These are phyloP conservation scores for Zosterops japonicus DNA, from an alignment of 2,113 vertebrate species.

Conservation along the genomic window DNA sequence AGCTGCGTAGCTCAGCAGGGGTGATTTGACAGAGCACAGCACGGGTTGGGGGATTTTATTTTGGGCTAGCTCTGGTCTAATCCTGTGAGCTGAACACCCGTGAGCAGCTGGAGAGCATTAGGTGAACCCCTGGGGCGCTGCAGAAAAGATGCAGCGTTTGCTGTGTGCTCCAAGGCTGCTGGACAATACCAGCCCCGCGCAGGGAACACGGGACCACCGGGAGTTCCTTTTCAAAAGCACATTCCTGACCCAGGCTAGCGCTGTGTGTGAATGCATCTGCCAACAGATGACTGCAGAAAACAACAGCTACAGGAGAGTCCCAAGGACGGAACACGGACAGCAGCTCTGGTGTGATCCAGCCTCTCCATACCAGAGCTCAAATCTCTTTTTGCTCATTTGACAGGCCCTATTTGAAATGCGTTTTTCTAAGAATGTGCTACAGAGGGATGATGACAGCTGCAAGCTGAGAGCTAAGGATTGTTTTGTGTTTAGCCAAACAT, in stretches of 20 bases:
- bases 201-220: background rate
- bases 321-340: background rate
- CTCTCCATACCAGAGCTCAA: background rate
- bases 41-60: background rate
- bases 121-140: background rate
- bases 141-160: background rate
- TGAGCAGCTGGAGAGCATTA: background rate
- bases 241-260: background rate
- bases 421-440: background rate
- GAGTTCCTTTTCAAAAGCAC: background rate
- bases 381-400: background rate
- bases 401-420: background rate
- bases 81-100: background rate
- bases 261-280: background rate
- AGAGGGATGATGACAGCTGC: background rate
- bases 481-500: background rate
- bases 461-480: background rate
- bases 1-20: constrained; percentile 26
- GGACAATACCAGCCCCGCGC: background rate
- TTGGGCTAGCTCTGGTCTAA: background rate
- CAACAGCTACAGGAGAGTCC: background rate
- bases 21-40: constrained; percentile 8
- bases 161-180: background rate
- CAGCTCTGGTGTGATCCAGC: background rate
- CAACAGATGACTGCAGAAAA: background rate